Evolutionary conservation across 1,140 invertebrate species (phyloP), one percentile per base, ranked within the genome.

Genomic region (Pentalonia nigronervosa): DNA sequence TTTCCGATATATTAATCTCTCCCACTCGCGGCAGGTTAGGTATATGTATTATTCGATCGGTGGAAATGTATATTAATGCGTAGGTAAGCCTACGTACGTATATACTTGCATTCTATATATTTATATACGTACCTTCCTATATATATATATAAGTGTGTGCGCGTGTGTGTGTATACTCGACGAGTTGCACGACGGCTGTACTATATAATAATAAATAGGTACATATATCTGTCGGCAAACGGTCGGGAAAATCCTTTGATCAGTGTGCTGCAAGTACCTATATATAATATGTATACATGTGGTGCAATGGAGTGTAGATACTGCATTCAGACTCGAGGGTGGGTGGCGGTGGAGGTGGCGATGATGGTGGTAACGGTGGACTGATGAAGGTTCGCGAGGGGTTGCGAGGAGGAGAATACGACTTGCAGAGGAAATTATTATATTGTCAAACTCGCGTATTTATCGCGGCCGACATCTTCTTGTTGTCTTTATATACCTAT

Each of bases 1-100:
- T 67, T n/a, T 76, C 60, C n/a, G n/a, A 76, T 67, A 76, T 76
- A 76, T 76, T 76, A 76, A 76, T 76, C 60, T 20, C 60, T 76
- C 60, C 60, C 30, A 76, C 60, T 76, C 60, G 17, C n/a, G 14
- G 60, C 60, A n/a, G 60, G 25, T 7, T 23, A 53, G 23, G 23
- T 23, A 23, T 53, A 23, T n/a, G 30, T 30, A 67, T 67, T 67
- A 67, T n/a, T 67, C 23, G 60, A 67, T 67, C 60, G 60, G 60
- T n/a, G 60, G 60, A 67, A 67, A 67, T 67, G 30, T 67, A 67
- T 67, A 67, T 30, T 67, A 67, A 30, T 67, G 30, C 56, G 25
- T 23, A 41, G 41, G 41, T 41, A 41, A n/a, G n/a, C 41, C 41
- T 41, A 41, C 41, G 41, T 41, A 41, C 41, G 4, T 41, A 41